Evolutionary conservation across 2,888 invertebrate genomes (phyloP), one percentile per base, ranked within the genome.

Genomic region (Seira musarum): DNA sequence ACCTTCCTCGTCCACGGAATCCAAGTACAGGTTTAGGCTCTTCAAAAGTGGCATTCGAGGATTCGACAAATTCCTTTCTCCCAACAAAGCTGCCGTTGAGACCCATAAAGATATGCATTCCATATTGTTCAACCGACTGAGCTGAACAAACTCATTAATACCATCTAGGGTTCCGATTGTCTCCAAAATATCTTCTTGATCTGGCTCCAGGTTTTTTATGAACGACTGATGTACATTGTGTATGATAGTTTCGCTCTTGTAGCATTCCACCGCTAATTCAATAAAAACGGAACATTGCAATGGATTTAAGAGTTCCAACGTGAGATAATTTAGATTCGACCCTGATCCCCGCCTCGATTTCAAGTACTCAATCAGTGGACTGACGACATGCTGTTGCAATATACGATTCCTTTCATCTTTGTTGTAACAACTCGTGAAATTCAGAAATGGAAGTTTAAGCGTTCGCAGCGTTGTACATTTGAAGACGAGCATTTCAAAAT

Each of bases 31-130:
- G 22, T 78, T 81, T 0, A 81, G 53, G 25, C 64, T 74, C 19
- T 69, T 61, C 8, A 81, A 30, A 2, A 69, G 25, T n/a, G 81
- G 81, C 13, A 81, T 46, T 6, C 25, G 19, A 1, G 81, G 74
- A 21, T 65, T 63, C 17, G 65, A 57, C 40, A 71, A 49, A 25
- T 81, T 81, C n/a, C 46, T 67, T 2, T 81, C 78, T 2, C 19
- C 22, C 3, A 81, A 35, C 40, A 64, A 13, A 3, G 69, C 15
- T 2, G 78, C 81, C 3, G 72, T 63, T 3, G 78, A 78, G 21
- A 81, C 77, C 78, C 81, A 78, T 0, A 81, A 25, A 1, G 78
- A 74, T 21, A 81, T 81, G 53, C 78, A 81, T n/a, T 73, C 73
- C 2, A 81, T 49, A 15, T 73, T 73, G 57, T 78, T 77, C 0